Base-by-base conservation (phyloP, 2,888 invertebrate genomes). In the Drosophila kanekoi region DNA sequence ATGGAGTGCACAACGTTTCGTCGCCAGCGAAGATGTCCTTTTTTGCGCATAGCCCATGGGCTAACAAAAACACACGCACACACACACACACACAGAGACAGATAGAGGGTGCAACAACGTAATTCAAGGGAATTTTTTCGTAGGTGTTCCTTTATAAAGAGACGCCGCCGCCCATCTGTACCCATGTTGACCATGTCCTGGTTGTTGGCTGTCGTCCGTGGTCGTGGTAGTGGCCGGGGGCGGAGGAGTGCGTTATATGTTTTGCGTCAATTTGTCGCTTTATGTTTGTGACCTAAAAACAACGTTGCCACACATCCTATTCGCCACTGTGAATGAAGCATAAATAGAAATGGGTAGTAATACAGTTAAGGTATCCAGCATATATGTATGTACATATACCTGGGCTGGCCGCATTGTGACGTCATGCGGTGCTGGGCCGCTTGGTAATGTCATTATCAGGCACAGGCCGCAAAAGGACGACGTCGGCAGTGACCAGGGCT, bases 221-320 rank as follows among this genome's bases (percentile, higher is more conserved):
- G 44, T 44, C 35, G 41, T 13, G 47, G 48, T 48, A 16, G 40
- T 28, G 57, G 32, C 13, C n/a, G 47, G 13, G 45, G 40, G 62
- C 14, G 44, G 57, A 43, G 68, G 51, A 56, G 77, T 67, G 73
- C 81, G 87, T 85, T 84, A 81, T 89, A 89, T 89, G 85, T 89
- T 83, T 80, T 86, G 79, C 87, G 79, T 84, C 85, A 87, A 87
- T 89, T 87, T 89, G 89, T 81, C 81, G 85, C 81, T 81, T 78
- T 74, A 74, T 83, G 63, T 69, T 69, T 65, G 73, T 66, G 73
- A 79, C 79, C 76, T 65, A 72, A 72, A 81, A 54, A 79, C 76
- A 76, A 61, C 52, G 62, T 28, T 60, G 53, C 48, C 59, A 35
- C 35, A 56, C 28, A 61, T 40, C 48, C 62, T 59, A 20, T 44